Percentiles rank a stretch among this genome's conserved stretches.
phyloP scores from a whole-genome alignment of 2,797 vertebrate species.

The Xenopus petersii region DNA sequence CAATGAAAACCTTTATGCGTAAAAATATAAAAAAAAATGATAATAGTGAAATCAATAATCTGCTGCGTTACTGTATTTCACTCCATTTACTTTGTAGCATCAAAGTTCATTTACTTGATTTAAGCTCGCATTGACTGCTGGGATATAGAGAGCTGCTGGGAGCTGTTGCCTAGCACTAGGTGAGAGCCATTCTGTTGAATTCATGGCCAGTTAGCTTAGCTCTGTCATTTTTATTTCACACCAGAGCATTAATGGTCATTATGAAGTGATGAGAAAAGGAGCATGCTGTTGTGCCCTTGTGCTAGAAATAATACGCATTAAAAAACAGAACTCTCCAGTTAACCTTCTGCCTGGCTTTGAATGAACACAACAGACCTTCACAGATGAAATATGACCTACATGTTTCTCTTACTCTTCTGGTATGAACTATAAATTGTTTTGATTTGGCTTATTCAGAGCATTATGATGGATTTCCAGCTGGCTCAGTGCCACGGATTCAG shows the following conservation, averaged over 20 bases:
- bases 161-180: constrained; percentile 1
- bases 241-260: constrained; percentile 40
- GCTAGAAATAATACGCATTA: constrained; percentile 58
- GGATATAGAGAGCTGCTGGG: not conserved
- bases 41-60: too few species aligned
- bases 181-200: not conserved
- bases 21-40: too few species aligned
- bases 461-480: constrained; percentile 61
- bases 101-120: too few species aligned
- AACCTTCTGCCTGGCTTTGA: constrained; percentile 55
- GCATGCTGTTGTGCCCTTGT: constrained; percentile 28
- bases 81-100: too few species aligned
- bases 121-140: not conserved
- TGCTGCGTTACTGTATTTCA: too few species aligned
- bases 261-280: constrained; percentile 39
- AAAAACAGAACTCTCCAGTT: constrained; percentile 55
- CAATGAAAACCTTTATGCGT: too few species aligned
- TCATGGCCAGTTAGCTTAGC: not conserved
- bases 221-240: constrained; percentile 44
- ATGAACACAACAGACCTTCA: constrained; percentile 50
- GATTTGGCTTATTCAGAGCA: constrained; percentile 59
- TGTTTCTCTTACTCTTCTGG: constrained; percentile 54
- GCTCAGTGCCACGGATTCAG: constrained; percentile 55
- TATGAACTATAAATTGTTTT: constrained; percentile 61
- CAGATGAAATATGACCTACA: constrained; percentile 62